These are phyloP conservation scores for Clepsis dumicolana DNA, from an alignment of 2,888 invertebrate genomes.

Conservation along the genomic window DNA sequence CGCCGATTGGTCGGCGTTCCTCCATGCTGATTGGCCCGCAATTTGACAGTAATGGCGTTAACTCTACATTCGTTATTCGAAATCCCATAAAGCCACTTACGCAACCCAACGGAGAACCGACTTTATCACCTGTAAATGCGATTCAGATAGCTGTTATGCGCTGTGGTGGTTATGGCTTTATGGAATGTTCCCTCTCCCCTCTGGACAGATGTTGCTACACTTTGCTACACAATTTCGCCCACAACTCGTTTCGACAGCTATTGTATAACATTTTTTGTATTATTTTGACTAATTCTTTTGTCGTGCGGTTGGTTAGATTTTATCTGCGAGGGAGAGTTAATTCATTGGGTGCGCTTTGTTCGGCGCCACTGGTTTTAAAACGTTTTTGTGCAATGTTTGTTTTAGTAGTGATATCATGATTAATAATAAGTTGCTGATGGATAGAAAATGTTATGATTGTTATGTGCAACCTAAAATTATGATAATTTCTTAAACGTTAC, in stretches of 20 bases:
- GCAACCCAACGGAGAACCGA: slow-evolving; percentile 37
- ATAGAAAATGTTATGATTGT: not conserved
- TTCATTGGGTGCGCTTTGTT: slow-evolving; percentile 76
- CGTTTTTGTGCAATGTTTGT: slow-evolving; percentile 58
- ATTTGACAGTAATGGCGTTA: slow-evolving; percentile 86
- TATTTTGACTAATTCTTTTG: slow-evolving; percentile 84
- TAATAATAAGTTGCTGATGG: slow-evolving; percentile 43
- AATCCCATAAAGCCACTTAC: slow-evolving; percentile 47
- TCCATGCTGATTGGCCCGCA: slow-evolving; percentile 78
- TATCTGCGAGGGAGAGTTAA: slow-evolving; percentile 73
- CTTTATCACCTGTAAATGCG: not conserved
- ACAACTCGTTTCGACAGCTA: slow-evolving; percentile 77
- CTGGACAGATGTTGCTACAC: slow-evolving; percentile 85
- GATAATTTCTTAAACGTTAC: not conserved
- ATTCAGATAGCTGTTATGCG: slow-evolving; percentile 35
- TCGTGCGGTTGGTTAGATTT: slow-evolving; percentile 82
- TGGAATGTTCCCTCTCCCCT: slow-evolving; percentile 62
- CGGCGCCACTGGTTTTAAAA: slow-evolving; percentile 69
- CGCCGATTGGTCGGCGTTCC: slow-evolving; percentile 74
- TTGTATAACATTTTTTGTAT: slow-evolving; percentile 79
- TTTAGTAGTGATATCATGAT: slow-evolving; percentile 55
- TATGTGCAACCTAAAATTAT: not conserved
- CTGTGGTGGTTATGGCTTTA: slow-evolving; percentile 28
- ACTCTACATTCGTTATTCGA: slow-evolving; percentile 56
- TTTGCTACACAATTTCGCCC: slow-evolving; percentile 85